Conservation (phyloP, 2,797 vertebrate species). For the Anolis apletophallus region DNA sequence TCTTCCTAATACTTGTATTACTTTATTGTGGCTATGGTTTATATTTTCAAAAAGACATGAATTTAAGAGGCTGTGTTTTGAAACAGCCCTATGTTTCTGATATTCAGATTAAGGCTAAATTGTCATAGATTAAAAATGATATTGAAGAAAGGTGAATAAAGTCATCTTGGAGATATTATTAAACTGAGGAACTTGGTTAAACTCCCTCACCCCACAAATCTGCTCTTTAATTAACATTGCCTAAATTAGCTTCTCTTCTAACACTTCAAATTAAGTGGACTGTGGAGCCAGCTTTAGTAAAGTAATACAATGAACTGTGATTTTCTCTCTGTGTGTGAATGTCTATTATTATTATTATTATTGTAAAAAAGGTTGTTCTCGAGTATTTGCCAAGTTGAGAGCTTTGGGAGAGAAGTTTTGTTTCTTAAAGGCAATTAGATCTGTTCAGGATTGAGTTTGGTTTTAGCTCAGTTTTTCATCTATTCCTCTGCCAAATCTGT, state of each 20-base stretch:
- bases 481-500: not conserved
- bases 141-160: not conserved
- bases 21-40: conserved; percentile 27
- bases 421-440: not conserved
- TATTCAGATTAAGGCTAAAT: not conserved
- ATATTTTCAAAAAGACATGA: conserved; percentile 11
- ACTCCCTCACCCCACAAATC: not conserved
- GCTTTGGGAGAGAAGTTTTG: not conserved
- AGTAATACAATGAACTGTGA: not conserved
- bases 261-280: not conserved
- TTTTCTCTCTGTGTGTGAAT: not conserved
- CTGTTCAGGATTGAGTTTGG: not conserved
- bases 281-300: not conserved
- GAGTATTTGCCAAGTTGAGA: not conserved
- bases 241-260: conserved; percentile 2
- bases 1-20: conserved; percentile 6
- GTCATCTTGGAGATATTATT: not conserved
- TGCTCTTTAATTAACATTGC: not conserved
- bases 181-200: not conserved
- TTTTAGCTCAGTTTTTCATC: not conserved
- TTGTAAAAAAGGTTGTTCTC: not conserved
- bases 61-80: not conserved
- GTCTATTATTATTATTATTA: too few species aligned
- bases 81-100: not conserved
- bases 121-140: not conserved